Base-by-base conservation (phyloP, 1,140 invertebrate species). In the Eupeodes corollae region DNA sequence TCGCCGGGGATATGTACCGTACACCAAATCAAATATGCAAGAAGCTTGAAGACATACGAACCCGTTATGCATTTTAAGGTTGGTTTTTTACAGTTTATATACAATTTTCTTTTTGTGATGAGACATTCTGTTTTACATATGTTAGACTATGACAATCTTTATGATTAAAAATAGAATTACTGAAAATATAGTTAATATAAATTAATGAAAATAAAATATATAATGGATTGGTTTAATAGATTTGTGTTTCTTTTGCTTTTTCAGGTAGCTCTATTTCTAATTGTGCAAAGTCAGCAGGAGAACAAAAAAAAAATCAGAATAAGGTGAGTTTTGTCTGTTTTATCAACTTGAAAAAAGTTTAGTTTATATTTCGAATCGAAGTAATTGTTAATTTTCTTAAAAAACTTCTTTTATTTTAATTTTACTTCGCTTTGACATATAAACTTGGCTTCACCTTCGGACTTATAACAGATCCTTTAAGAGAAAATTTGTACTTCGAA, bases 1-100 rank as follows among this genome's bases (percentile, higher is more conserved):
- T 99, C 47, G 84, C 94, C 1, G 81, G 86, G 30, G 93, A 98
- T 70, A 74, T 99, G 40, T 95, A 97, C 63, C 79, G 91, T 57
- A 94, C 88, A 3, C 83, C 94, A 0, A 92, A 88, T 43, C 95
- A 99, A 72, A 93, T 99, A 9, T 93, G 93, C 1, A 95, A 94
- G 69, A 93, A 93, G 70, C 71, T 95, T 3, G 91, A 95, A 75
- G 91, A 95, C 60, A 89, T 95, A 55, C 77, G 92, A 63, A 95
- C 91, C 1, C 76, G 91, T 71, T 95, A 93, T 59, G 91, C 92
- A 9, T 96, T 95, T 74, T 96, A 90, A 83, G 55, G 51, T 55
- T 44, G 52, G 51, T 11, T 6, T 26, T 3, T 33, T 1, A 18
- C 15, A 2, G 10, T 35, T 15, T 37, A 13, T 32, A 44, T 31